Evolutionary conservation across 1,140 invertebrate species (phyloP), one percentile per base, ranked within the genome.

Genomic region (Pogonomyrmex californicus): DNA sequence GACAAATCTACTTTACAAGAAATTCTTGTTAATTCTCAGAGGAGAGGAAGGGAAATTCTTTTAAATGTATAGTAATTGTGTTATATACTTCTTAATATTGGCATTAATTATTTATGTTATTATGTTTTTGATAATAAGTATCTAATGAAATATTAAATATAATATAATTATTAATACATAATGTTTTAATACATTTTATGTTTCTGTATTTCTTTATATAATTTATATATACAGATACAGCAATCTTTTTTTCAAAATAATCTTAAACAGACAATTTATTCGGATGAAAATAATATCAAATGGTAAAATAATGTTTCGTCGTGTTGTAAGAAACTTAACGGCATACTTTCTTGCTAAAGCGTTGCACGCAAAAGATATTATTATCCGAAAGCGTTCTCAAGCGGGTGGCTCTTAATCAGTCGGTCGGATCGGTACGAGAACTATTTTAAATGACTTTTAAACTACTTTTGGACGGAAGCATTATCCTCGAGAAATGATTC

Each of bases 401-500:
- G 41, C 41, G 33, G 12, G n/a, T 75, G 2, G n/a, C 36, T 75
- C n/a, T 75, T 36, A 17, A 62, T 49, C 17, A 62, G n/a, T 17
- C 17, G 47, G 41, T 5, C 30, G 30, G 33, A 36, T 73, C 47
- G 5, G 30, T 47, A 71, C 4, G 17, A 23, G 12, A 30, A 60
- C 54, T 58, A 47, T 60, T 82, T 38, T 44, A 82, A 82, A 71
- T 10, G 54, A 82, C 54, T 73, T 71, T 73, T 73, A 58, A 68
- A 83, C 51, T 56, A 17, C 38, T 38, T 23, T 12, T 4, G 44
- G 17, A 65, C 30, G 79, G 56, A 58, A 12, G 5, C 4, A 75
- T 75, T 83, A 54, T 83, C 17, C 54, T 10, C 44, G 41, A 73
- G 68, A 83, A 60, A 73, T 75, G 44, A 75, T 83, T 83, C 58